These are phyloP conservation scores for Muraenolepis orangiensis DNA, from an alignment of 2,797 vertebrate species.

Conservation along the genomic window DNA sequence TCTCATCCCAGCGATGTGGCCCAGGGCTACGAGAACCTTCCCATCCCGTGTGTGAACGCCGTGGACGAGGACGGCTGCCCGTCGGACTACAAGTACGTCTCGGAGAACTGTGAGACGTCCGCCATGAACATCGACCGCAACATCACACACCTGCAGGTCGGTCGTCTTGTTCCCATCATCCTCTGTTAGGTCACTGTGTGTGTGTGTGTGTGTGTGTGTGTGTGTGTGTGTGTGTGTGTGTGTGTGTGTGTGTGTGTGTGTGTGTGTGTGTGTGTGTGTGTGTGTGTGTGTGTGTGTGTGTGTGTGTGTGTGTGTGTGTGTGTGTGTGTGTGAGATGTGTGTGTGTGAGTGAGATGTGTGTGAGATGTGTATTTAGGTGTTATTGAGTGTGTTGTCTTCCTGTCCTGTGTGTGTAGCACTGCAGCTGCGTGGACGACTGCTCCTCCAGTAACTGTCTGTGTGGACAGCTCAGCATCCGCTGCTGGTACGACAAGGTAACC, in stretches of 20 bases:
- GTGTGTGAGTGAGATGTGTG: no score
- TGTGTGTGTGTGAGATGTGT: no score
- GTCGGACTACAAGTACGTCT: constrained; percentile 91
- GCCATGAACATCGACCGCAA: constrained; percentile 96
- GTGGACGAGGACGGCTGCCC: constrained; percentile 89
- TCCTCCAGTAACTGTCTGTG: constrained; percentile 92
- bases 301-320: neutral
- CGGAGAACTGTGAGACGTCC: constrained; percentile 93
- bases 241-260: no score
- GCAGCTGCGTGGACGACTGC: constrained; percentile 86
- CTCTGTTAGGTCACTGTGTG: neutral
- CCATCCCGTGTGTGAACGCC: constrained; percentile 89
- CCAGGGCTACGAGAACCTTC: constrained; percentile 88
- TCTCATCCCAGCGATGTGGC: constrained; percentile 79
- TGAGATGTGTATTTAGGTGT: no score
- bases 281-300: no score
- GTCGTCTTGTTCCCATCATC: neutral
- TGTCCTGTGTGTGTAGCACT: constrained; percentile 72
- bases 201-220: no score
- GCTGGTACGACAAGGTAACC: constrained; percentile 94
- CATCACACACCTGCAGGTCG: constrained; percentile 89
- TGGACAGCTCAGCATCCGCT: constrained; percentile 93
- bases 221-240: no score
- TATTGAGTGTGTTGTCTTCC: no score
- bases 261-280: no score